Base-by-base conservation (phyloP, 2,113 vertebrate genomes). In the Atlantisia rogersi region DNA sequence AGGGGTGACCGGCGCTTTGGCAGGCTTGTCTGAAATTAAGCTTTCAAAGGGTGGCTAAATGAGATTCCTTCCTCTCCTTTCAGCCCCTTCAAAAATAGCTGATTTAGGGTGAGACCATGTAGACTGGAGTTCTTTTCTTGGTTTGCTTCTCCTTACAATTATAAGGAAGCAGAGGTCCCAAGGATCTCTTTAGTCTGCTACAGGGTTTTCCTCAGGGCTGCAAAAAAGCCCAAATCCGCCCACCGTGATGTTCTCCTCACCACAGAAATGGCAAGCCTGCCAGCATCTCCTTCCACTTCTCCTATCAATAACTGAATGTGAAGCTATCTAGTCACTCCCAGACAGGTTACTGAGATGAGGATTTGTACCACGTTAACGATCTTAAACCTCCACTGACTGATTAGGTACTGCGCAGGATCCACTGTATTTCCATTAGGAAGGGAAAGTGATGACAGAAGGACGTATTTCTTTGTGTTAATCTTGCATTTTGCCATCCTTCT, bases 61-160 rank as follows among this genome's bases (percentile, higher is more conserved):
- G 75, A 82, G 92, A 90, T 70, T 70, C 71, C 64, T 88, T 90
- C 93, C 83, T 65, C 69, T 67, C 87, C 81, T 92, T 85, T 90
- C 88, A 75, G 64, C 44, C 39, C 81, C 82, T 92, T 81, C 56
- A 63, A 69, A 92, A 83, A 48, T 0, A 6, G 10, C 52, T 39
- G 56, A 15, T 77, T 77, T 35, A 24, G 58, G 37, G 31, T 2
- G 19, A 94, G 86, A 84, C 58, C n/a, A 56, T 2, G 7, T 3
- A 31, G 52, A 35, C n/a, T n/a, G 5, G 9, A 88, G 68, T 12
- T 16, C 35, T 62, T 40, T 35, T 50, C 21, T 48, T 48, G 44
- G 44, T 35, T 62, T 7, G 7, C 15, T 75, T 65, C 62, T 83
- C 32, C 32, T 86, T 50, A 22, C 20, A 39, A 21, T 32, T 48